A percentile compares a stretch with the other conserved stretches of the same genome.
phyloP scores from a whole-genome alignment of 2,888 invertebrate genomes.

The Drosophila sordidapex region DNA sequence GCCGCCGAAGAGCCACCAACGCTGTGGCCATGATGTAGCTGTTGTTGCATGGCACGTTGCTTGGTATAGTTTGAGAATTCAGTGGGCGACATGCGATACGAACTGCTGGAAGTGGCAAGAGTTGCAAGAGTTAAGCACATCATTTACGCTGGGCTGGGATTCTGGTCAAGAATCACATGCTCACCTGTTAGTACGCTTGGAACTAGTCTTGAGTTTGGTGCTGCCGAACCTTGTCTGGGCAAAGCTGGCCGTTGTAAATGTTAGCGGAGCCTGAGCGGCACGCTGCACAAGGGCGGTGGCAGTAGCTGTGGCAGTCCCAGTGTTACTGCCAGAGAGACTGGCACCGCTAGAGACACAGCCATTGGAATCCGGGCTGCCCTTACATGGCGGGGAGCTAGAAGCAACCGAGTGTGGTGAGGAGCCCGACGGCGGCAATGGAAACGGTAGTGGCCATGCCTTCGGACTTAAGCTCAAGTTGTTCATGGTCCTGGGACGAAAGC shows the following conservation, averaged over 20 bases:
- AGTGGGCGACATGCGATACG: conserved; percentile 96
- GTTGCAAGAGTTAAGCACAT: background rate
- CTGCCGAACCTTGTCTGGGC: conserved; percentile 99
- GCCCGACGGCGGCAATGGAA: conserved; percentile 66
- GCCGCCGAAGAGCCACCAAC: conserved; percentile 78
- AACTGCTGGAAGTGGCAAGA: conserved; percentile 64
- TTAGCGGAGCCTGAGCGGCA: conserved; percentile 92
- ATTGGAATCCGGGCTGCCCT: conserved; percentile 82
- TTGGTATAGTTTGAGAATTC: conserved; percentile 99
- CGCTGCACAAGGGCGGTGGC: conserved; percentile 86
- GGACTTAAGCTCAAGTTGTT: conserved; percentile 89
- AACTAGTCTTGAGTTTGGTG: conserved; percentile 98
- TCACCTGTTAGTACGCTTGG: conserved; percentile 94
- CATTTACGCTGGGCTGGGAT: background rate
- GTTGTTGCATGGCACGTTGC: conserved; percentile 96
- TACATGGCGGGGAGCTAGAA: conserved; percentile 85
- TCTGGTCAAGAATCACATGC: conserved; percentile 1
- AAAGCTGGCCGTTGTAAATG: conserved; percentile 98
- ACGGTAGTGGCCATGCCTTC: conserved; percentile 86
- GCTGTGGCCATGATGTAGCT: conserved; percentile 86
- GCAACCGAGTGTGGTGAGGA: conserved; percentile 86
- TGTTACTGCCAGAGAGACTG: conserved; percentile 30
- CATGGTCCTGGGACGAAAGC: conserved; percentile 94
- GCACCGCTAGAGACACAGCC: conserved; percentile 48
- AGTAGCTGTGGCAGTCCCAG: conserved; percentile 35